Evolutionary conservation across 2,797 vertebrate species (phyloP).

Genomic region (Rhodeus uyekii): DNA sequence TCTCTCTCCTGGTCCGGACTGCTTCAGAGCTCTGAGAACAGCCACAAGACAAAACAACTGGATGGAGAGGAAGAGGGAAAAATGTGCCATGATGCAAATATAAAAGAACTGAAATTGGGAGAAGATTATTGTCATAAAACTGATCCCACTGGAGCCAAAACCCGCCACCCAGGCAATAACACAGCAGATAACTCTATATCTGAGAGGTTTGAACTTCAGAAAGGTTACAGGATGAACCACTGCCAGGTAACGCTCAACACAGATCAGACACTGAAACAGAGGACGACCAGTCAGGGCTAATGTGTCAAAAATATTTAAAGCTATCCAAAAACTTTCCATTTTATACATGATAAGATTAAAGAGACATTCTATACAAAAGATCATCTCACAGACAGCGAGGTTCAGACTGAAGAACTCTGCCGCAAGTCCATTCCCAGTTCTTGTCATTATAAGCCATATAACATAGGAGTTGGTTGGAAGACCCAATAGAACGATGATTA

Average conservation of each 20-base stretch:
- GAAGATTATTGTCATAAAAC: background rate
- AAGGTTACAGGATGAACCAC: conserved; percentile 46
- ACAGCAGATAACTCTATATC: conserved; percentile 44
- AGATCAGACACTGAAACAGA: conserved; percentile 39
- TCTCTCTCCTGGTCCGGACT: conserved; percentile 25
- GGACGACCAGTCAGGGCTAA: background rate
- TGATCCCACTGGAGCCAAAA: background rate
- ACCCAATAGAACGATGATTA: background rate
- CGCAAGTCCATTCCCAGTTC: background rate
- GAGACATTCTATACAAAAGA: background rate
- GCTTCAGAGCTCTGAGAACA: conserved; percentile 28
- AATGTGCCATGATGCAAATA: background rate
- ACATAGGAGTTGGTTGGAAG: conserved; percentile 1
- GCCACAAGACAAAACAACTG: background rate
- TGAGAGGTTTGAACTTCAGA: conserved; percentile 38
- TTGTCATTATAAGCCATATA: background rate
- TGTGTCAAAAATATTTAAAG: background rate
- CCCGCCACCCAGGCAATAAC: conserved; percentile 10
- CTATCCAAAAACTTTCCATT: no score
- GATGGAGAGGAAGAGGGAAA: background rate
- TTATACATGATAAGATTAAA: background rate
- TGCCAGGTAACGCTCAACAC: conserved; percentile 42
- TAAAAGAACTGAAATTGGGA: background rate
- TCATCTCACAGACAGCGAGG: background rate
- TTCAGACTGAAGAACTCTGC: conserved; percentile 5